phyloP scores from a whole-genome alignment of 2,888 invertebrate genomes.

The Lasioglossum villosulum region DNA sequence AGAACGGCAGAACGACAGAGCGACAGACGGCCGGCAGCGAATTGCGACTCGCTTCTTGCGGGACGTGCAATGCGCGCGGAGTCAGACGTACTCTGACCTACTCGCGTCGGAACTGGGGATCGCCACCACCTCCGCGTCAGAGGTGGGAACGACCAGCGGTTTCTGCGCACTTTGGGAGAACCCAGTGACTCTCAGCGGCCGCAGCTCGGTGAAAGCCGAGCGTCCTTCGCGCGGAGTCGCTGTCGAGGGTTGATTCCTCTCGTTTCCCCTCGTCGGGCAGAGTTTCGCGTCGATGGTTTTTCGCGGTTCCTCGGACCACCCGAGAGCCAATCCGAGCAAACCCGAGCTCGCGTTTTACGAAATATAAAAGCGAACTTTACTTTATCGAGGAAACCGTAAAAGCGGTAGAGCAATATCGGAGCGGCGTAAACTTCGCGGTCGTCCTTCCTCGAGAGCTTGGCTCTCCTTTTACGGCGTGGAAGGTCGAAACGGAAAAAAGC shows the following conservation, averaged over 20 bases:
- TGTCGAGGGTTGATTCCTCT: background rate
- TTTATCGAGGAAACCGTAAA: conserved; percentile 66
- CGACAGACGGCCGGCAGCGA: background rate
- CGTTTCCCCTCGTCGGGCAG: background rate
- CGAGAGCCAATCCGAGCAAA: background rate
- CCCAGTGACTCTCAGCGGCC: conserved; percentile 3
- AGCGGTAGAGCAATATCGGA: conserved; percentile 41
- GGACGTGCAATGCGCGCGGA: background rate
- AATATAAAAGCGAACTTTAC: conserved; percentile 50
- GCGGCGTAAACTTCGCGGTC: conserved; percentile 44
- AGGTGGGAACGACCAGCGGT: background rate
- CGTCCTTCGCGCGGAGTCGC: background rate
- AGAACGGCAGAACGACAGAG: no score
- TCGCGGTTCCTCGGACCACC: background rate
- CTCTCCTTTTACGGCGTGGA: conserved; percentile 61
- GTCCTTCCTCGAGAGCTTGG: conserved; percentile 53
- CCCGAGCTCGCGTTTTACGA: background rate
- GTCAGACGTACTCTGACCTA: conserved; percentile 17
- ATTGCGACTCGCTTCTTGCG: background rate
- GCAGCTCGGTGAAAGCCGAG: background rate
- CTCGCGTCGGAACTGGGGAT: conserved; percentile 25
- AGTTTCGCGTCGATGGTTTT: background rate
- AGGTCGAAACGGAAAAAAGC: conserved; percentile 63
- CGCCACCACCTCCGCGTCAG: background rate
- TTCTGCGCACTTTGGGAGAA: conserved; percentile 10